phyloP scores from a whole-genome alignment of 2,888 invertebrate genomes.

The Girardia tigrina region DNA sequence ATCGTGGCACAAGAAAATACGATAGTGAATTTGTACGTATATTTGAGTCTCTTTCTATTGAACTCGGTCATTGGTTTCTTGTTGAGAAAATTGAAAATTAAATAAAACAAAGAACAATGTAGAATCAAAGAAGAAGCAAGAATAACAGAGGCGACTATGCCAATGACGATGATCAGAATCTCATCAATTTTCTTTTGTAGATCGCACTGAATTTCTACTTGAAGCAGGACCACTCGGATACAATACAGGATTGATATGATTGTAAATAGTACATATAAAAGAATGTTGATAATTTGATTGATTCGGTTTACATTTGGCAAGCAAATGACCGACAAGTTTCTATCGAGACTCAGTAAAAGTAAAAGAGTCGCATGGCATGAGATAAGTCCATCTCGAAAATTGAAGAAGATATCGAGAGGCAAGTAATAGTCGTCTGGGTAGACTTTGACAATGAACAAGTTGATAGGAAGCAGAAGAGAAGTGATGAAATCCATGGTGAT shows the following conservation, averaged over 20 bases:
- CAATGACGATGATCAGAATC: neutral
- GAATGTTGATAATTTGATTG: neutral
- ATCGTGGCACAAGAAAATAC: neutral
- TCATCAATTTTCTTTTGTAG: neutral
- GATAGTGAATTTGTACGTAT: neutral
- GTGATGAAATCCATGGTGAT: neutral
- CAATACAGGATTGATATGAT: neutral
- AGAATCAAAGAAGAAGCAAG: neutral
- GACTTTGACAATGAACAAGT: neutral
- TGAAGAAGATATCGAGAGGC: neutral
- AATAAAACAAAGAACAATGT: neutral
- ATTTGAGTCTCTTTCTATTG: neutral
- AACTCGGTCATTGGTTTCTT: neutral
- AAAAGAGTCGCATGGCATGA: neutral
- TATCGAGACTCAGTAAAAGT: neutral
- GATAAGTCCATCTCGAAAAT: neutral
- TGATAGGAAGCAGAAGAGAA: neutral
- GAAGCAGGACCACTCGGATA: neutral
- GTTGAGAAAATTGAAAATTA: neutral
- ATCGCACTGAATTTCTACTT: neutral
- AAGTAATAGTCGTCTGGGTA: neutral
- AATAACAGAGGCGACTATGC: neutral
- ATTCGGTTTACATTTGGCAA: neutral
- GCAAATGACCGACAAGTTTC: neutral
- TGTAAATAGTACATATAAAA: neutral